phyloP scores from a whole-genome alignment of 2,888 invertebrate genomes.

The Melipona beecheii region DNA sequence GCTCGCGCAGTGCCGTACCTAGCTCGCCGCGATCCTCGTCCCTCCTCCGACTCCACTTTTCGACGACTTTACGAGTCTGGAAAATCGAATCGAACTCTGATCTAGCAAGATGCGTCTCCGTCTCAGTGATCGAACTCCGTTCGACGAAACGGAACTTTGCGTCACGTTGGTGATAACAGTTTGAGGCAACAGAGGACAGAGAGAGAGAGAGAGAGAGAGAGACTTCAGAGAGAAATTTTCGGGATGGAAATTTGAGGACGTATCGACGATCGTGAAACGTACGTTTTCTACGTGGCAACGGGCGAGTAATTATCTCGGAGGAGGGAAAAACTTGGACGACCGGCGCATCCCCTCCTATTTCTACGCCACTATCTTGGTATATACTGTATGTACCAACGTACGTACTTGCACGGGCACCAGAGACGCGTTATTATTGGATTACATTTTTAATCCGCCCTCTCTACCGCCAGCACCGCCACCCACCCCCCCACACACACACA shows the following conservation, averaged over 20 bases:
- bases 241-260: background rate
- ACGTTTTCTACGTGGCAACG: background rate
- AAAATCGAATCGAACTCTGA: no score
- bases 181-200: background rate
- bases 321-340: conserved; percentile 50
- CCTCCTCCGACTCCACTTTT: background rate
- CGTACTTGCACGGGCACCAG: conserved; percentile 81
- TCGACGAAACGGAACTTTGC: no score
- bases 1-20: conserved; percentile 62
- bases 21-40: background rate
- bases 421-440: conserved; percentile 84
- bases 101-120: background rate
- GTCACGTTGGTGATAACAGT: background rate
- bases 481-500: no score
- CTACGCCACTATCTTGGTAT: conserved; percentile 69
- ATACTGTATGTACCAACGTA: conserved; percentile 67
- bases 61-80: no score
- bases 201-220: no score
- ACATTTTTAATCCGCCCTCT: conserved; percentile 84
- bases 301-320: conserved; percentile 60
- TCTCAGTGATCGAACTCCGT: background rate
- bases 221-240: background rate
- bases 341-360: conserved; percentile 67
- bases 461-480: conserved; percentile 64
- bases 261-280: background rate